Evolutionary conservation across 2,113 vertebrate species (phyloP), one percentile per base, ranked within the genome.

Genomic region (Poecilia latipinna): DNA sequence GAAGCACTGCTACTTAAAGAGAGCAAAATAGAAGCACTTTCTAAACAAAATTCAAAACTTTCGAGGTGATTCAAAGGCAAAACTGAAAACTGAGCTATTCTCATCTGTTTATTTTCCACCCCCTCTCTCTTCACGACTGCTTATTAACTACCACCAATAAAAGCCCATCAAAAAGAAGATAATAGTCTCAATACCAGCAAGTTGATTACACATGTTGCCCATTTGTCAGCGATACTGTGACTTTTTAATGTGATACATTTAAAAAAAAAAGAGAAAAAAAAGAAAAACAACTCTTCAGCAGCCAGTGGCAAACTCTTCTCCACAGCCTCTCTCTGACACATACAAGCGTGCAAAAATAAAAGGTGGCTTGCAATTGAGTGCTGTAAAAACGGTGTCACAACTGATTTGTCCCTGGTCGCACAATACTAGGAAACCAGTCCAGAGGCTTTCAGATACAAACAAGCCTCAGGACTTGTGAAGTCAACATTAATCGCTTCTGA

Each of bases 341-440:
- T 75, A 76, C 51, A 63, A 65, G 66, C 11, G 39, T n/a, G 26
- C 68, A 88, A 92, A 57, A 93, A 92, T 87, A 84, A 94, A 91
- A 90, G 90, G 90, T 88, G 94, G 86, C 91, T 94, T 93, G 91
- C 93, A 96, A 95, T 92, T 78, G 80, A 88, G 5, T 31, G 91
- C 93, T 95, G 95, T 94, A 93, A 95, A 95, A 94, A 93, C 91
- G 75, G 73, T 77, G 92, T 96, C 95, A 95, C 94, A 95, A 87
- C 74, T 91, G 86, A 95, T 95, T 95, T 93, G 93, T 90, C 85
- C 61, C 91, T 91, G 89, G 87, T 87, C 85, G 80, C 78, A 74
- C 93, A 92, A 93, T 89, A 79, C 95, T 95, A 94, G 94, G 95
- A 93, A 95, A 96, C 94, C 90, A 73, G 93, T 91, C 82, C 86